Base-by-base conservation (phyloP, 2,113 vertebrate genomes). In the Hydrolagus affinis region DNA sequence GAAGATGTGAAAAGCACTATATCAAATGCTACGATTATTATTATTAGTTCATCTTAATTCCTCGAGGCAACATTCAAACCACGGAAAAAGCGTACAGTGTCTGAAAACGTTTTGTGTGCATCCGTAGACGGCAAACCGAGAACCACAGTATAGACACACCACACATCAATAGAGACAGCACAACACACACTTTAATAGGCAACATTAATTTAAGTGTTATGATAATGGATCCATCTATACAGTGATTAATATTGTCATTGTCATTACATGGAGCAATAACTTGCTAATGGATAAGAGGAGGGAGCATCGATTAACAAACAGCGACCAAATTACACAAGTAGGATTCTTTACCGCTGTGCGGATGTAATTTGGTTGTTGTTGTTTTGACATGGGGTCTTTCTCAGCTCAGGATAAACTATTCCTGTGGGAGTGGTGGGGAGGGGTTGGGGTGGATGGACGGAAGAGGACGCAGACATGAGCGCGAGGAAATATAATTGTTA, bases 171-270 rank as follows among this genome's bases (percentile, higher is more conserved):
- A 83, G 32, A 30, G 2, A 11, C 11, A 60, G 3, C 12, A 15
- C 30, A 56, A 19, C 17, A 32, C 19, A 14, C 21, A 56, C 11
- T 44, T n/a, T 64, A 66, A 30, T 19, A 3, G 23, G n/a, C 14
- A 25, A 80, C 25, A 59, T 62, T 78, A 56, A 62, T 64, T 80
- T 80, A 64, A 30, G 59, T 66, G 19, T 3, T 64, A 64, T 66
- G n/a, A 66, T 15, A 80, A 80, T 66, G 60, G 60, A 11, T 80
- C 28, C 62, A 30, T 80, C 25, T 28, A 80, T 80, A 28, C 64
- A 60, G 11, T 64, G 60, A 80, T 80, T 9, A 30, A 28, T 17
- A 66, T 14, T 64, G 12, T 64, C 44, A 44, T 44, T 44, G 44
- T 44, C 44, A 11, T 9, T 64, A 66, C 25, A 14, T 1, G 44